Evolutionary conservation across 2,113 vertebrate genomes (phyloP), one percentile per base, ranked within the genome.

Genomic region (Hydropotes inermis): DNA sequence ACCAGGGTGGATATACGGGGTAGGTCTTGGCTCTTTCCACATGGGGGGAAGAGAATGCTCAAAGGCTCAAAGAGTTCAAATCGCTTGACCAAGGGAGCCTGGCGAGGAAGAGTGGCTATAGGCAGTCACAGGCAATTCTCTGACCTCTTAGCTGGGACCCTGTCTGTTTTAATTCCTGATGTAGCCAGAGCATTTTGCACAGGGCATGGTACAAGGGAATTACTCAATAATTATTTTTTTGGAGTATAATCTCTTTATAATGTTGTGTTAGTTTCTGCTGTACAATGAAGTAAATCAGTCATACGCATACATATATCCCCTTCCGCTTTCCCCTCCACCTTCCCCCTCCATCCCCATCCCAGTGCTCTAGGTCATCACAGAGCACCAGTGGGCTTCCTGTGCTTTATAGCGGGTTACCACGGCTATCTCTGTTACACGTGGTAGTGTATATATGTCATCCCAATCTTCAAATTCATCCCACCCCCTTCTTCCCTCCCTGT

Each of bases 1-100:
- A 79, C 45, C n/a, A 39, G 47, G 7, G 60, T 15, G 43, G 30
- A 28, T 47, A 15, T 0, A 0, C 10, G 16, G n/a, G 54, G 7
- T 67, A 47, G 7, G 11, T 13, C 36, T 67, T 5, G 19, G 55
- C 79, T 21, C 17, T 14, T 7, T 23, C 3, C 21, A 7, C 0
- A 2, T 1, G 2, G 10, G 47, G 79, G 36, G 33, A 92, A 7
- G 1, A 2, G 9, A 11, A 54, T 13, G 52, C 81, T 84, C 52
- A 84, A 84, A 52, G 57, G n/a, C 19, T 39, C 45, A 21, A 50
- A 45, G 55, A 43, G 17, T 30, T 70, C 45, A 19, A 33, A 64
- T 57, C 7, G 1, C 50, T 33, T 28, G 0, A 27, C 19, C 16
- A 23, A 43, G 13, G 16, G 19, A 1, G 0, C 15, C 9, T 39